A percentile compares a stretch with the other conserved stretches of the same genome.
Conservation (phyloP, 2,888 invertebrate species). For the Lymantria dispar region DNA sequence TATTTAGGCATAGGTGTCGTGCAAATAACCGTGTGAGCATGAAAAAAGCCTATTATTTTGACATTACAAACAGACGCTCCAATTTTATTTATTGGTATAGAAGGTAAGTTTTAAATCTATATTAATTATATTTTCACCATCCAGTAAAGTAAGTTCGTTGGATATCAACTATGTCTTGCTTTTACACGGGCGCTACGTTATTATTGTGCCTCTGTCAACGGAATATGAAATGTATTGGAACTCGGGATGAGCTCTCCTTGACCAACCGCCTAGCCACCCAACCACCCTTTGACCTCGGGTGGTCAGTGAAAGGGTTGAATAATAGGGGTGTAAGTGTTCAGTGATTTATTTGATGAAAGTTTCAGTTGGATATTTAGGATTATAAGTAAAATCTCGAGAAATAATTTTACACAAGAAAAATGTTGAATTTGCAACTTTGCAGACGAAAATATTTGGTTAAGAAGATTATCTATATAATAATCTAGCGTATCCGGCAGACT, state of each 20-base stretch:
- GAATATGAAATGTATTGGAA: conserved; percentile 82
- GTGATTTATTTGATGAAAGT: conserved; percentile 6
- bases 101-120: too few relatives aligned
- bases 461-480: too few relatives aligned
- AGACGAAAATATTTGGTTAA: too few relatives aligned
- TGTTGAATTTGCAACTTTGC: too few relatives aligned
- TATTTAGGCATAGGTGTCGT: too few relatives aligned
- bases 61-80: too few relatives aligned
- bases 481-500: too few relatives aligned
- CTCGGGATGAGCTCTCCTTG: conserved; percentile 76
- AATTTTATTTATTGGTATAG: too few relatives aligned
- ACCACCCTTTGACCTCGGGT: conserved; percentile 61
- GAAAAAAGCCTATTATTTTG: too few relatives aligned
- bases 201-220: conserved; percentile 83
- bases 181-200: conserved; percentile 72
- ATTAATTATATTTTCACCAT: too few relatives aligned
- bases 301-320: conserved; percentile 55
- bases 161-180: conserved; percentile 71
- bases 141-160: conserved; percentile 40
- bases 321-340: conserved; percentile 42
- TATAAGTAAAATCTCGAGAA: not conserved
- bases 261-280: conserved; percentile 43
- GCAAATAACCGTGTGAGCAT: too few relatives aligned
- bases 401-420: not conserved
- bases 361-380: conserved; percentile 3